Percentiles rank a stretch among this genome's conserved stretches.
phyloP scores from a whole-genome alignment of 2,113 vertebrate genomes.

The Chauna torquata region DNA sequence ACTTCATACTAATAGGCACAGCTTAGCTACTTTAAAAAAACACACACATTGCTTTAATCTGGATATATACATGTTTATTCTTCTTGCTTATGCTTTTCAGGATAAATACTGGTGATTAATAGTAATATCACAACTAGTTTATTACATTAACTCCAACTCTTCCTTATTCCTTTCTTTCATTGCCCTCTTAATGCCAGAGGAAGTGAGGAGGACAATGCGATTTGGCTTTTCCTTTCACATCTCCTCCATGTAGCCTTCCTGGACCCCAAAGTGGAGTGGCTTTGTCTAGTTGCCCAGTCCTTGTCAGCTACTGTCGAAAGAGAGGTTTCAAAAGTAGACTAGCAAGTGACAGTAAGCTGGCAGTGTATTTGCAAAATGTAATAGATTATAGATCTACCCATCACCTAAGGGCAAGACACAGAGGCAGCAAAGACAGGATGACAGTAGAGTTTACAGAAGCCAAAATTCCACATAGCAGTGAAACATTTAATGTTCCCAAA shows the following conservation, averaged over 20 bases:
- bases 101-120: neutral
- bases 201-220: neutral
- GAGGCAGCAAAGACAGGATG: conserved; percentile 14
- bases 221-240: conserved; percentile 18
- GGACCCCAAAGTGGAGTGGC: neutral
- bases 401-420: neutral
- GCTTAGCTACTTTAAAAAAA: neutral
- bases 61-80: neutral
- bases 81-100: neutral
- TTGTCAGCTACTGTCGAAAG: conserved; percentile 35
- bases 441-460: neutral
- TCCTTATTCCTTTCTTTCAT: neutral
- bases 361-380: conserved; percentile 1
- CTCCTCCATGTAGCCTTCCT: neutral
- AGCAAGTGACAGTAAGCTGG: neutral
- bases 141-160: neutral
- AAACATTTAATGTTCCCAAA: neutral
- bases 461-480: neutral
- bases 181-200: neutral
- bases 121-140: neutral
- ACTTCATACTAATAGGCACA: neutral
- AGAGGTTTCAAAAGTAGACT: conserved; percentile 9
- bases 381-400: conserved; percentile 35
- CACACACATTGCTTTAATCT: neutral
- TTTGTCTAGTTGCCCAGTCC: conserved; percentile 43